Evolutionary conservation across 2,888 invertebrate species (phyloP), one percentile per base, ranked within the genome.

Genomic region (Plusia festucae): DNA sequence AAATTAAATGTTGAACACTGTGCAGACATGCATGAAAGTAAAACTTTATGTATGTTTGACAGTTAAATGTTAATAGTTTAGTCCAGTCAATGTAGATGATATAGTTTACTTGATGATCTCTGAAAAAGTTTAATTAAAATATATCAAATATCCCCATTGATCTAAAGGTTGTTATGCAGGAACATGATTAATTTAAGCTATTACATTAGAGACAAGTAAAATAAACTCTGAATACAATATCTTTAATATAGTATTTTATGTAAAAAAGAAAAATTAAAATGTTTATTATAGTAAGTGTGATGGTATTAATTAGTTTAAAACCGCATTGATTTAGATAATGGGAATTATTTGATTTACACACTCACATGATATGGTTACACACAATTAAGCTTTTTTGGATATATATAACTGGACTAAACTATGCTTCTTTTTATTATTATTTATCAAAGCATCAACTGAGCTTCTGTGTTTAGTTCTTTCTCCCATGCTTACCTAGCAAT

Each of bases 1-100:
- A 68, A 65, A 58, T 65, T 68, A 40, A 49, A 53, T 66, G 61
- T 68, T 49, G 40, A 53, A 44, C 53, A 60, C 63, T 70, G 57
- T 66, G 18, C 66, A 65, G 52, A 54, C 51, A 53, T 20, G 27
- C 56, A 74, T 64, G 60, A 59, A 30, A 52, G 22, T 59, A 46
- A 59, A 27, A 7, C 40, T 55, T 60, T 40, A 66, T 73, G 70
- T 60, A 44, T 65, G 53, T 56, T 60, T 70, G 61, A 61, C 52
- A 60, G 53, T 58, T 58, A 9, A 34, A 51, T 68, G 53, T 57
- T 27, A 49, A 54, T 4, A 11, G 22, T 30, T 46, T 57, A 63
- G 58, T 64, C 24, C 40, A 69, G 53, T 44, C 68, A 70, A 68
- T 57, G 56, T 16, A 27, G 24, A 40, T 18, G 34, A 53, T 22